Conservation (phyloP, 2,888 invertebrate genomes). For the Drosophila demipolita region DNA sequence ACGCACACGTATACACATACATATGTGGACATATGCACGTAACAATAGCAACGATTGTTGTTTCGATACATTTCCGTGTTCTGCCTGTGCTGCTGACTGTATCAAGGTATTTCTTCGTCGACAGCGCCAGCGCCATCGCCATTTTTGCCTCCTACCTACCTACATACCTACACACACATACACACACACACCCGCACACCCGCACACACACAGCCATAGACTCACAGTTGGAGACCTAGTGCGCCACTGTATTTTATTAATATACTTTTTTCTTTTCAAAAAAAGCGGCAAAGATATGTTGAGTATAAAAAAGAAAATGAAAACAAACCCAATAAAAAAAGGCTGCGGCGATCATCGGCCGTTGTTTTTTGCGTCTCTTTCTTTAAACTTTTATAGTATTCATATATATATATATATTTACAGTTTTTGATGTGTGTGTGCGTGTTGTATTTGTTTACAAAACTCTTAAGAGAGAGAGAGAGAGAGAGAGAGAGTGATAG, state of each 20-base stretch:
- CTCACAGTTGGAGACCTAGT: slow-evolving; percentile 35
- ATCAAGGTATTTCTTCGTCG: slow-evolving; percentile 51
- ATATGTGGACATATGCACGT: not conserved
- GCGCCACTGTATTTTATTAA: slow-evolving; percentile 28
- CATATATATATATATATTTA: not conserved
- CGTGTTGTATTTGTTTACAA: slow-evolving; percentile 35
- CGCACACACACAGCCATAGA: not conserved
- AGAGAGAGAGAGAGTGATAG: not conserved
- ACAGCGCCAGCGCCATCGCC: slow-evolving; percentile 21
- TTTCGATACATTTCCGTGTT: slow-evolving; percentile 53
- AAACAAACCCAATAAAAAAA: slow-evolving; percentile 38
- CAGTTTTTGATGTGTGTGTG: not conserved
- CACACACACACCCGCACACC: not conserved
- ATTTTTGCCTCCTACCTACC: slow-evolving; percentile 36
- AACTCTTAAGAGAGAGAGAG: slow-evolving; percentile 31
- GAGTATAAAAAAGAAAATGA: slow-evolving; percentile 21
- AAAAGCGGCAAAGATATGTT: slow-evolving; percentile 39
- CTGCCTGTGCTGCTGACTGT: slow-evolving; percentile 34
- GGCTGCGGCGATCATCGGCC: slow-evolving; percentile 52
- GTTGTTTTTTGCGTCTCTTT: slow-evolving; percentile 46
- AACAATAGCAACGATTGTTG: slow-evolving; percentile 34
- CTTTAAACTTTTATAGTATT: slow-evolving; percentile 28
- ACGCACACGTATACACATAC: not conserved
- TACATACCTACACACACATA: slow-evolving; percentile 13
- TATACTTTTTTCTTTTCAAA: slow-evolving; percentile 2